Evolutionary conservation across 2,888 invertebrate genomes (phyloP).

Genomic region (Nezara viridula): DNA sequence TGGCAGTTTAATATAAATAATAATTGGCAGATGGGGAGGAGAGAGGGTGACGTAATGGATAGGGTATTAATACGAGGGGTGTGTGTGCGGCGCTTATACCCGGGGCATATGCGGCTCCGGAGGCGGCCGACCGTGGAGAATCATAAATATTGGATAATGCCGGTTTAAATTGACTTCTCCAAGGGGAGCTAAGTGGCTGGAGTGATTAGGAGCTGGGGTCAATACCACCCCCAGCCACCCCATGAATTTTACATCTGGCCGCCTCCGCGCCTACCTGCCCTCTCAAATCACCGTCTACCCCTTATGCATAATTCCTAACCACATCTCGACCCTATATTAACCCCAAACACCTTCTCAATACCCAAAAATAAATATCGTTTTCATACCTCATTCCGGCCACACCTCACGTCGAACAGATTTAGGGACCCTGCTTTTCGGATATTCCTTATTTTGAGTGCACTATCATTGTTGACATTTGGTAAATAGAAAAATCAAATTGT

Average conservation of each 20-base stretch:
- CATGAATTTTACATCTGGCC: slow-evolving; percentile 58
- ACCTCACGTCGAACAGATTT: background rate
- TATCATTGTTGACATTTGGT: background rate
- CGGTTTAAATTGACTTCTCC: slow-evolving; percentile 58
- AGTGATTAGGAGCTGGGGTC: slow-evolving; percentile 59
- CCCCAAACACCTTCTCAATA: slow-evolving; percentile 18
- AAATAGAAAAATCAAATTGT: background rate
- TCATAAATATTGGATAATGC: slow-evolving; percentile 62
- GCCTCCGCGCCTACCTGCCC: slow-evolving; percentile 34
- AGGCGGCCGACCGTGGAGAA: slow-evolving; percentile 58
- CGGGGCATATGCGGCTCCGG: slow-evolving; percentile 52
- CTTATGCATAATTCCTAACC: slow-evolving; percentile 56
- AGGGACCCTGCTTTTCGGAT: background rate
- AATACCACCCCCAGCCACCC: slow-evolving; percentile 51
- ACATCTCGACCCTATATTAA: slow-evolving; percentile 45
- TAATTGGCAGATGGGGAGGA: slow-evolving; percentile 57
- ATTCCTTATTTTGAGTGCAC: background rate
- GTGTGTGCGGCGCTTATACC: slow-evolving; percentile 19
- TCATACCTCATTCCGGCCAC: background rate
- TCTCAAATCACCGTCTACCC: slow-evolving; percentile 50
- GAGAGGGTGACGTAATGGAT: slow-evolving; percentile 58
- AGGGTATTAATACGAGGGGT: slow-evolving; percentile 58
- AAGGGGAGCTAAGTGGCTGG: slow-evolving; percentile 58
- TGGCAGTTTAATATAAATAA: slow-evolving; percentile 53
- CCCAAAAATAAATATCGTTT: slow-evolving; percentile 36